Percentiles rank a stretch among this genome's conserved stretches.
These are phyloP conservation scores for Reinhardtius hippoglossoides DNA, from an alignment of 2,113 vertebrate genomes.

Conservation along the genomic window DNA sequence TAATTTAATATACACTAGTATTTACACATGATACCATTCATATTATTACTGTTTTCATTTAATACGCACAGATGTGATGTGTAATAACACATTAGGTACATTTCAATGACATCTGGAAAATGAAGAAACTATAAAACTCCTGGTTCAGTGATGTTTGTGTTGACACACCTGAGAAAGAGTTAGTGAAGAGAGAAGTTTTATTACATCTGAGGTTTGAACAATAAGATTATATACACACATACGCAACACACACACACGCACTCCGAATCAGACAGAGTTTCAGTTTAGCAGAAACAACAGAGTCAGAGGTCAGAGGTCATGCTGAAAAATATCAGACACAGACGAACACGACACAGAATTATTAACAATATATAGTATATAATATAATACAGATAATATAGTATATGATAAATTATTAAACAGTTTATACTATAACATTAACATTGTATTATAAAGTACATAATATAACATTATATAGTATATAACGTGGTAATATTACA, in stretches of 20 bases:
- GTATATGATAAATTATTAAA: not conserved
- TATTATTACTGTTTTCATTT: too few species aligned
- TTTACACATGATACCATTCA: too few species aligned
- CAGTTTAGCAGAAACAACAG: not conserved
- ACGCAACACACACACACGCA: not conserved
- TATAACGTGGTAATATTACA: not conserved
- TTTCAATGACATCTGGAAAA: too few species aligned
- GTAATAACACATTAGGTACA: too few species aligned
- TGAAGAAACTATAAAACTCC: not conserved
- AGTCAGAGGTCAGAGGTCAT: slow-evolving; percentile 40
- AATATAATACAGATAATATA: not conserved
- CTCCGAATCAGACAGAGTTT: too few species aligned
- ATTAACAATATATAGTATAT: not conserved
- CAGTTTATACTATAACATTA: not conserved
- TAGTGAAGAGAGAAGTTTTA: slow-evolving; percentile 22
- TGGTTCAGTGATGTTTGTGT: too few species aligned
- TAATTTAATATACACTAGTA: too few species aligned
- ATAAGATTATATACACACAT: not conserved
- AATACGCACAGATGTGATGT: too few species aligned
- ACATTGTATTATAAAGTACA: not conserved
- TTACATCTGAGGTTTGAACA: slow-evolving; percentile 13
- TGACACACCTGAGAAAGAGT: not conserved
- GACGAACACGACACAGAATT: not conserved
- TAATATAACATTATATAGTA: not conserved
- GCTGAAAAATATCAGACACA: not conserved